Percentiles rank a stretch among this genome's conserved stretches.
These are phyloP conservation scores for Zootermopsis nevadensis DNA, from an alignment of 2,888 invertebrate species.

Conservation along the genomic window DNA sequence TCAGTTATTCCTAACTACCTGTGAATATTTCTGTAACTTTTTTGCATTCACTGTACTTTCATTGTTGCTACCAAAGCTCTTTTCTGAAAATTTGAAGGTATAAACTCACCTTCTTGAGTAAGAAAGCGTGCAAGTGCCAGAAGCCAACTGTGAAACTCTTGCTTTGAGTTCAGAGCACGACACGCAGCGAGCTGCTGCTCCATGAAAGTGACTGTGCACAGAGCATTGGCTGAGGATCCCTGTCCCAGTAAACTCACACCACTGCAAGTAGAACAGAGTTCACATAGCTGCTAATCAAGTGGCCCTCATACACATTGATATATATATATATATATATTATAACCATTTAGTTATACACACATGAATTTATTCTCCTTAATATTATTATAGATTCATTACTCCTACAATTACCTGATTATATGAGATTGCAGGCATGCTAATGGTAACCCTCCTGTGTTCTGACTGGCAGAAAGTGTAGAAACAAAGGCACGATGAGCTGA, in stretches of 20 bases:
- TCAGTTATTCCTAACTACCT: no score
- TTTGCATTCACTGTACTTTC: no score
- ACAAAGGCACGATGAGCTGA: constrained; percentile 57
- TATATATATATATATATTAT: not conserved
- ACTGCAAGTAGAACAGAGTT: not conserved
- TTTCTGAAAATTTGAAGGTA: not conserved
- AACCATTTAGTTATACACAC: no score
- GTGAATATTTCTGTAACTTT: no score
- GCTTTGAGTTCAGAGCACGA: constrained; percentile 74
- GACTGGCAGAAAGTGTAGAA: constrained; percentile 21
- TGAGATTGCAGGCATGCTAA: constrained; percentile 57
- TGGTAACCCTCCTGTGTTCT: constrained; percentile 56
- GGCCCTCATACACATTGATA: not conserved
- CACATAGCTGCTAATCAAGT: not conserved
- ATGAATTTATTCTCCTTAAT: no score
- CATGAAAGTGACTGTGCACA: constrained; percentile 66
- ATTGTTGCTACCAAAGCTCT: no score
- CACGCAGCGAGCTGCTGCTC: constrained; percentile 82
- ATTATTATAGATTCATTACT: not conserved
- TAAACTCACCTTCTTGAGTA: constrained; percentile 71
- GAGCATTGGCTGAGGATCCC: constrained; percentile 56
- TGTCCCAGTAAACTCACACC: constrained; percentile 1
- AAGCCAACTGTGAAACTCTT: constrained; percentile 84
- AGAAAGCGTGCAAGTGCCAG: constrained; percentile 69
- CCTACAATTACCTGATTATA: constrained; percentile 10